These are phyloP conservation scores for Malthinus flaveolus DNA, from an alignment of 2,888 invertebrate species.

Conservation along the genomic window DNA sequence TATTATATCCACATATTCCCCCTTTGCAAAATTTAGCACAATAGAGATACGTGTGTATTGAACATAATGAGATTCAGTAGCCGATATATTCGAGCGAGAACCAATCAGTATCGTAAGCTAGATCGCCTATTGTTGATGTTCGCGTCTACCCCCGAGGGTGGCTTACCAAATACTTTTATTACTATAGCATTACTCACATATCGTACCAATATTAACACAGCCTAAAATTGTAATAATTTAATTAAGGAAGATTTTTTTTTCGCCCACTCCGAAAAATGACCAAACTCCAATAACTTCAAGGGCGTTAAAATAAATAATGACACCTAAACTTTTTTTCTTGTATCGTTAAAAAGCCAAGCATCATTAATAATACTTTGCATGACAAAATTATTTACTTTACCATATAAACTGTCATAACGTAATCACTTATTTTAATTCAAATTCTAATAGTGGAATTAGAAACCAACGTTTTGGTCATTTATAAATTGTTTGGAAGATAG, in stretches of 20 bases:
- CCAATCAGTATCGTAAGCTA: conserved; percentile 48
- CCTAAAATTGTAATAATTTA: conserved; percentile 1
- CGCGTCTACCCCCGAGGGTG: conserved; percentile 31
- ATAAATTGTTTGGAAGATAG: neutral
- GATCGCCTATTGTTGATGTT: conserved; percentile 44
- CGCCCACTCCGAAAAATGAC: neutral
- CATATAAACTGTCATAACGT: conserved; percentile 51
- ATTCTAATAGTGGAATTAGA: conserved; percentile 19
- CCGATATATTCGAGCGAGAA: conserved; percentile 43
- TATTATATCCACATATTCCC: conserved; percentile 37
- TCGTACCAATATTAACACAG: too few relatives aligned
- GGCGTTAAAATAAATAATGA: conserved; percentile 24
- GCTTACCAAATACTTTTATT: conserved; percentile 33
- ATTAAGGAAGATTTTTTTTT: neutral
- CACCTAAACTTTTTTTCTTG: conserved; percentile 35
- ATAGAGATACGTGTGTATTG: conserved; percentile 49
- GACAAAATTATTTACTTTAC: conserved; percentile 52
- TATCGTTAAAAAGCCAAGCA: conserved; percentile 44
- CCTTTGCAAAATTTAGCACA: conserved; percentile 41
- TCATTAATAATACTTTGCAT: conserved; percentile 52
- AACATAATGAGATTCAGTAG: conserved; percentile 49
- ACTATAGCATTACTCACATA: conserved; percentile 21
- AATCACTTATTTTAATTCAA: conserved; percentile 44
- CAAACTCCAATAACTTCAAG: neutral
- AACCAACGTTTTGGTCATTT: conserved; percentile 5